Percentiles rank a stretch among this genome's conserved stretches.
phyloP scores from a whole-genome alignment of 2,888 invertebrate genomes.

The Lobophora halterata region DNA sequence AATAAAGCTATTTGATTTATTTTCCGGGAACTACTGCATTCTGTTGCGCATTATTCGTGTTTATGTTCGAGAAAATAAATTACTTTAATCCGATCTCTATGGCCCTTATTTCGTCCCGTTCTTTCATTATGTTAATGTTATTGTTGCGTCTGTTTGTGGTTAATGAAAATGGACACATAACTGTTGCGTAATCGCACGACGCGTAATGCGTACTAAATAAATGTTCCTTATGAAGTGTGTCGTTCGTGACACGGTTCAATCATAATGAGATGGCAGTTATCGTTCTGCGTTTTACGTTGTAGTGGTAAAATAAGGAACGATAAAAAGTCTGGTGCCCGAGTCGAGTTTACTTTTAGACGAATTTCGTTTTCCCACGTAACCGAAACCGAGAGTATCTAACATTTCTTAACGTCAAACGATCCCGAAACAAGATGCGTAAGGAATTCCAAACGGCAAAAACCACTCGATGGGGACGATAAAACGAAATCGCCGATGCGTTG shows the following conservation, averaged over 20 bases:
- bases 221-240: slow-evolving; percentile 32
- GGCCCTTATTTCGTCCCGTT: slow-evolving; percentile 20
- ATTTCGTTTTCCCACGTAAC: slow-evolving; percentile 39
- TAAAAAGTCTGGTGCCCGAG: slow-evolving; percentile 1
- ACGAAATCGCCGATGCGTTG: slow-evolving; percentile 77
- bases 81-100: slow-evolving; percentile 5
- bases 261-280: slow-evolving; percentile 6
- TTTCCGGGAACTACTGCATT: slow-evolving; percentile 3
- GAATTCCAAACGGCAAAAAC: slow-evolving; percentile 75
- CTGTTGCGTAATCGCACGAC: slow-evolving; percentile 35
- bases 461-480: slow-evolving; percentile 75
- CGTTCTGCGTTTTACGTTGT: slow-evolving; percentile 1
- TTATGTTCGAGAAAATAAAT: slow-evolving; percentile 3
- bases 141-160: slow-evolving; percentile 32
- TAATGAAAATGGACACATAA: slow-evolving; percentile 42
- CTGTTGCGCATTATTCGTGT: background rate
- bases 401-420: slow-evolving; percentile 50
- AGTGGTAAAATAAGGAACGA: background rate
- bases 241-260: slow-evolving; percentile 8
- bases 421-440: slow-evolving; percentile 70
- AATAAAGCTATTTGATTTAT: slow-evolving; percentile 23
- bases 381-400: slow-evolving; percentile 40
- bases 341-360: background rate
- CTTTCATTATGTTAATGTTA: slow-evolving; percentile 21
- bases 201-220: slow-evolving; percentile 43